Base-by-base conservation (phyloP, 2,797 vertebrate species). In the Tragopan temminckii region DNA sequence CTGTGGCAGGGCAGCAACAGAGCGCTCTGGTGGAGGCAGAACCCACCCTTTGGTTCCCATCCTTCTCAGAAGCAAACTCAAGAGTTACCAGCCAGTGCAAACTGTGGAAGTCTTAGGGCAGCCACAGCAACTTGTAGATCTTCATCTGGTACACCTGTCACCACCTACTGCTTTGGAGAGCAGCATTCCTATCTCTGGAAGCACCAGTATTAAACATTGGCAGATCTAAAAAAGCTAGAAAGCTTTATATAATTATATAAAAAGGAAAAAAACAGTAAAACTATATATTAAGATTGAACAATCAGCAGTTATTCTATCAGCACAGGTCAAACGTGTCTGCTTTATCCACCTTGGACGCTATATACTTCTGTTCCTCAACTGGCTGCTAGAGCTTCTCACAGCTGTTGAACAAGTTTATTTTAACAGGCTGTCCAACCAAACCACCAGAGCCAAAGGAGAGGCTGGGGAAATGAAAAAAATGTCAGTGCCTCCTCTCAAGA, bases 391-490 rank as follows among this genome's bases (percentile, higher is more conserved):
- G 18, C 53, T 79, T 71, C 33, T 83, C 43, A 75, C 21, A 85
- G 33, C 27, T 18, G 31, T 11, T 61, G 13, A 82, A 67, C 40
- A 36, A 8, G 27, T 61, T 40, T 38, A 20, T 27, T 24, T 53
- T 63, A 64, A 52, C 29, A 38, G 36, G 53, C 15, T 62, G 46
- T 43, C 35, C 27, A 72, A 48, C 31, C 48, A 82, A 87, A 61
- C 48, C 29, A 85, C 68, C 16, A 79, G 31, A 87, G 31, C 61
- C 89, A 83, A 93, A 90, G 0, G n/a, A 81, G 29, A 55, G 15
- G 33, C 55, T 63, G 13, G 18, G 31, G 31, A 83, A 84, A 64
- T 11, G 1, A 16, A 10, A 83, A 83, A 83, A 88, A 21, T 5
- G 11, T 31, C 17, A 66, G 9, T 3, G 14, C 58, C 10, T 88